Evolutionary conservation across 2,797 vertebrate species (phyloP).

Genomic region (Acropternis orthonyx): DNA sequence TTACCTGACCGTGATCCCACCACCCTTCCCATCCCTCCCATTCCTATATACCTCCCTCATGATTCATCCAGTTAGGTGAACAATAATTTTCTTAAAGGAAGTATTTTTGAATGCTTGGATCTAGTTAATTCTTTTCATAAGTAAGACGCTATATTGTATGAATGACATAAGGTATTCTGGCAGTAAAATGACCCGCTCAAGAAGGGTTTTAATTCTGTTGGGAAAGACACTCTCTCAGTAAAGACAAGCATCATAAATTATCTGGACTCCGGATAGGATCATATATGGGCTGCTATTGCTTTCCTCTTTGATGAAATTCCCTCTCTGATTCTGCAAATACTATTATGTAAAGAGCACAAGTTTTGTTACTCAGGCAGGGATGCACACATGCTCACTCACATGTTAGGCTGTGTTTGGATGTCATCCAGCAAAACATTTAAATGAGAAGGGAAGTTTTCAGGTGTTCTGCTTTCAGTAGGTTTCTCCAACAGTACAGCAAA

Average conservation of each 20-base stretch:
- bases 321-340: neutral
- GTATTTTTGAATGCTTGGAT: neutral
- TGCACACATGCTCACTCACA: neutral
- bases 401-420: neutral
- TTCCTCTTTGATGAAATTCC: neutral
- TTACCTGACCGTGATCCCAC: neutral
- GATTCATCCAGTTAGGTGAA: neutral
- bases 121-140: neutral
- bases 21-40: too few relatives aligned
- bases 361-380: neutral
- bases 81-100: neutral
- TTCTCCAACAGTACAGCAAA: neutral
- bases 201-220: neutral
- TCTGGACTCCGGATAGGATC: neutral
- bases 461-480: neutral
- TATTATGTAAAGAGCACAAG: neutral
- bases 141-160: neutral
- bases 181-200: neutral
- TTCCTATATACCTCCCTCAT: neutral
- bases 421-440: neutral
- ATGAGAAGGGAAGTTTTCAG: neutral
- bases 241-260: neutral
- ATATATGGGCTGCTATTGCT: neutral
- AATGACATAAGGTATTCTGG: neutral
- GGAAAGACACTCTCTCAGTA: neutral